Evolutionary conservation across 2,797 vertebrate species (phyloP), one percentile per base, ranked within the genome.

Genomic region (Phyllotis vaccarum): DNA sequence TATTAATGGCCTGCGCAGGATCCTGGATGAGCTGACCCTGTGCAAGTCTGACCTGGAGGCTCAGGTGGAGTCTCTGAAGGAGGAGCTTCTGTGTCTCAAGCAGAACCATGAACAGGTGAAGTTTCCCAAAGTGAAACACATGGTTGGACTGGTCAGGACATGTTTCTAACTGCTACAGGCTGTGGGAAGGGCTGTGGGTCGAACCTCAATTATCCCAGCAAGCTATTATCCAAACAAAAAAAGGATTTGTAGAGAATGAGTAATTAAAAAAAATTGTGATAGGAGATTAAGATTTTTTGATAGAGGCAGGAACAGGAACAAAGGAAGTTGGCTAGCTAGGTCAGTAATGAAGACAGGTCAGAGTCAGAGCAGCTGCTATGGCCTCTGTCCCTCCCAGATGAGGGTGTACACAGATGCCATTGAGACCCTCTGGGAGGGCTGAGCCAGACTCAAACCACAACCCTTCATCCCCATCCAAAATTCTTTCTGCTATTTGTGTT

Each of bases 11-110:
- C 98, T 99, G 21, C 99, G 99, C 97, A 99, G 98, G 93, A 98
- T 99, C 97, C 98, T 99, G 98, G 99, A 99, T 13, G 99, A 99
- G 98, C 98, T 99, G 97, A 99, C 99, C 16, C 98, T 99, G 68
- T 97, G 98, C 98, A 98, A 98, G 95, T 99, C 99, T 1, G 99
- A 99, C 98, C 98, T 99, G 98, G 99, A 99, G 98, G 99, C 99
- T 79, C 99, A 99, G 98, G 99, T 99, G 46, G 99, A 99, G 98
- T 98, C 99, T 31, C 98, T 99, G 97, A 99, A 96, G 97, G 99
- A 99, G 97, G 99, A 99, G 96, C 99, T 99, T 95, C 98, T 99
- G 96, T 99, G 96, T 97, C 99, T 99, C 88, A 99, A 98, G 98
- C 99, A 99, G 98, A 99, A 99, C 98, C 99, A 99, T 0, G 99